A percentile compares a stretch with the other conserved stretches of the same genome.
Evolutionary conservation across 2,113 vertebrate genomes (phyloP).

Genomic region (cat (Felis catus)): DNA sequence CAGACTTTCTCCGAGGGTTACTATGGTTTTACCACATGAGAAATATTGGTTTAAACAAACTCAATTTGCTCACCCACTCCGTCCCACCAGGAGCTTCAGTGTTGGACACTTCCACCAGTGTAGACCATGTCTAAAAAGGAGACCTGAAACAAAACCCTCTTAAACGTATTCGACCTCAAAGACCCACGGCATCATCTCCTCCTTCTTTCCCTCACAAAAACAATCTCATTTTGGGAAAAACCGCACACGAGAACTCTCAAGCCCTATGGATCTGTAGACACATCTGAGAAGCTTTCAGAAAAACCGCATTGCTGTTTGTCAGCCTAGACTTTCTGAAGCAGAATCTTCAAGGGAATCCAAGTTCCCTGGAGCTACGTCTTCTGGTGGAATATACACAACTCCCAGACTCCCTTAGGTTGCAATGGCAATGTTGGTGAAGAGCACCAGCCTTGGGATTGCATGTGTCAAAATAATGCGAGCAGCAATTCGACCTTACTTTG

Average conservation of each 20-base stretch:
- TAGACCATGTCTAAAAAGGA: too few species aligned
- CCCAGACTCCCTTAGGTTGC: too few species aligned
- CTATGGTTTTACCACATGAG: neutral
- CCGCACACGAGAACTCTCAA: fast-evolving
- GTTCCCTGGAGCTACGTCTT: fast-evolving
- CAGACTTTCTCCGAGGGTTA: neutral
- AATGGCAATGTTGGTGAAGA: neutral
- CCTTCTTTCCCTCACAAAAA: too few species aligned
- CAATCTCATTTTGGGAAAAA: neutral
- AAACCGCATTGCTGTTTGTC: neutral
- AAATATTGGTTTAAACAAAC: neutral
- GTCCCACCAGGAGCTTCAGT: fast-evolving
- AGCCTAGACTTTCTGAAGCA: neutral
- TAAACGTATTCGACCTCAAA: neutral
- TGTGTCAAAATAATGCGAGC: neutral
- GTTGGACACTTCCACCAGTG: too few species aligned
- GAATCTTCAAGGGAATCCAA: neutral
- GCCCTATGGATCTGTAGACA: fast-evolving
- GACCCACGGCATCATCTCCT: neutral
- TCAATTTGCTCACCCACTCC: neutral
- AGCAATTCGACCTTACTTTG: neutral
- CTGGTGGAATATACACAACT: neutral
- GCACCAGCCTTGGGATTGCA: fast-evolving
- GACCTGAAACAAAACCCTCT: neutral
- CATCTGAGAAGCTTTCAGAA: neutral